phyloP scores from a whole-genome alignment of 2,113 vertebrate genomes.

The Falco punctatus region DNA sequence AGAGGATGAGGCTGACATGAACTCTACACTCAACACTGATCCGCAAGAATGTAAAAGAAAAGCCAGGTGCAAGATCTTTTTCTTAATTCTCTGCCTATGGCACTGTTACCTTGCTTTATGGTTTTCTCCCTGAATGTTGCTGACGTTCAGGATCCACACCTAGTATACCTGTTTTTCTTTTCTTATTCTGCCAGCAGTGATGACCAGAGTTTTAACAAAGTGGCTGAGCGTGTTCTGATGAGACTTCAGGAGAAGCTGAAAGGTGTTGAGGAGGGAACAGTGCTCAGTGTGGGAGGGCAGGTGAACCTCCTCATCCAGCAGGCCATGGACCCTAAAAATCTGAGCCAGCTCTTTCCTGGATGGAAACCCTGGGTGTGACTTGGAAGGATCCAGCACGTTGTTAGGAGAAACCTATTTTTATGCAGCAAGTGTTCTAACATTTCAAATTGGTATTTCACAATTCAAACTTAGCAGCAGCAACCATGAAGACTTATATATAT shows the following conservation, averaged over 20 bases:
- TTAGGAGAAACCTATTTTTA: background rate
- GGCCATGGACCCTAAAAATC: constrained; percentile 96
- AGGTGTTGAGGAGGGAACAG: constrained; percentile 92
- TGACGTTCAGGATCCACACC: background rate
- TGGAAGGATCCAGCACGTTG: background rate
- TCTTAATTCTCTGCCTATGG: background rate
- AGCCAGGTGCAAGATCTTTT: constrained; percentile 75
- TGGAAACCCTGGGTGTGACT: constrained; percentile 95
- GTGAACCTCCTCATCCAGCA: constrained; percentile 98
- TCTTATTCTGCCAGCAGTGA: constrained; percentile 69
- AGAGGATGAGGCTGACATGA: constrained; percentile 91
- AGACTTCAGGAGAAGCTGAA: constrained; percentile 97
- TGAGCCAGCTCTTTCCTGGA: constrained; percentile 89
- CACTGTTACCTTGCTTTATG: background rate
- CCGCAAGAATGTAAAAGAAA: constrained; percentile 82
- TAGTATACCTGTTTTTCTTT: background rate
- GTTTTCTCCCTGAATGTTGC: background rate
- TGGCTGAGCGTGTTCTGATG: constrained; percentile 95
- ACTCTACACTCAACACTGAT: constrained; percentile 77
- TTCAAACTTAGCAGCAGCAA: background rate
- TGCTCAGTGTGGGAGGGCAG: constrained; percentile 93
- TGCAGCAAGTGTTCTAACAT: background rate
- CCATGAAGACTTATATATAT: background rate
- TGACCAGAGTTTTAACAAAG: constrained; percentile 94
- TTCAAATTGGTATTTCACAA: background rate